Evolutionary conservation across 2,888 invertebrate species (phyloP), one percentile per base, ranked within the genome.

Genomic region (Bombyx huttoni): DNA sequence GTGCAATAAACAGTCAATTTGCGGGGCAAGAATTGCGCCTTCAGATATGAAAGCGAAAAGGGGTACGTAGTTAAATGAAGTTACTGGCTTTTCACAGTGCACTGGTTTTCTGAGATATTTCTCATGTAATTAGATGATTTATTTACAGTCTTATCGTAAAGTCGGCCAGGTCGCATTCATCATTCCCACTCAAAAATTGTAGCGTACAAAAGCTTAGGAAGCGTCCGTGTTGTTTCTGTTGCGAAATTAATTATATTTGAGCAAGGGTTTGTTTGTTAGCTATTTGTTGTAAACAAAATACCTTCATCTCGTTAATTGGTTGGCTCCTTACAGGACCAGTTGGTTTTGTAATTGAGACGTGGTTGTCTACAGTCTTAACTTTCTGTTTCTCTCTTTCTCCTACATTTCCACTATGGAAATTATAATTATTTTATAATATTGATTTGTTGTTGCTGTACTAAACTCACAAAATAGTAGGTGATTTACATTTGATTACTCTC

Each of bases 1-100:
- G 54, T 62, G 73, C 75, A 64, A 70, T 79, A 80, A 83, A 81
- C 77, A 79, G 68, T 67, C 78, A 80, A 81, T 81, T 81, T 78
- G 61, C 65, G 65, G 58, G 60, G 65, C 65, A 64, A 70, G 68
- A 64, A 68, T 72, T 68, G 65, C 67, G 66, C 66, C 64, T 63
- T 64, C 45, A 52, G 49, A 60, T 67, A 65, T 68, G 62, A 64
- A 66, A 62, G 62, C 61, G 67, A 73, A 71, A 76, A 74, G 75
- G 67, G 68, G 64, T 57, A 54, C 57, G 65, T 59, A 63, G 67
- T 75, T 76, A 40, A 79, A 81, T 76, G 72, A 78, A 81, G 74
- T 69, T 69, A 75, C 82, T 78, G 40, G 12, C 40, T 10, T 40
- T 40, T 40, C 40, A 12, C 40, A 12, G 3, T 40, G 34, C 34